Evolutionary conservation across 2,113 vertebrate species (phyloP), one percentile per base, ranked within the genome.

Genomic region (Fulica atra): DNA sequence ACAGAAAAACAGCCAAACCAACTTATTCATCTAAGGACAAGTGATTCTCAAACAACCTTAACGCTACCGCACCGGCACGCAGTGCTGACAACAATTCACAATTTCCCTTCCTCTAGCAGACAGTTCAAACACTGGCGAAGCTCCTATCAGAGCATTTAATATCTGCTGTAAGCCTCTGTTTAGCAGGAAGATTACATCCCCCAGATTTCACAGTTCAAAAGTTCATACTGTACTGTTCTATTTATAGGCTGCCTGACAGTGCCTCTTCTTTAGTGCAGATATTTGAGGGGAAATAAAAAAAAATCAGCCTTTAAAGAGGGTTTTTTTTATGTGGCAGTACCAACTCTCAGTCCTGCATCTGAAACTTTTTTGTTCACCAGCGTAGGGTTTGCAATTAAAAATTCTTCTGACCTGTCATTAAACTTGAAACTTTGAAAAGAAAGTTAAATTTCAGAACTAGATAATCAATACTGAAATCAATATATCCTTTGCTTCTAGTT

Each of bases 111-210:
- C 87, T 83, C 82, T 95, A 86, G 24, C 25, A 88, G 87, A 78
- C 90, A 89, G 81, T 81, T 94, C 83, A 50, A 87, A 81, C 71
- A 64, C 84, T 84, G 63, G 59, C 2, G 13, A 88, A 31, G 33
- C 92, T 96, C 72, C 72, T 95, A 89, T 95, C 93, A 63, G 74
- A 83, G 90, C 81, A 94, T 96, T 97, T 96, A 94, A 85, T 97
- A 91, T 95, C 97, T 83, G 74, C 89, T 91, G 86, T 97, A 97
- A 97, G 92, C 80, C 89, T 95, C 92, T 96, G 90, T 98, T 97
- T 96, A 95, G 92, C 92, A 94, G 96, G 95, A 97, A 98, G 96
- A 96, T 96, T 97, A 98, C 92, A 95, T 96, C 90, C 96, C 95
- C 88, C 82, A 95, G 95, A 95, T 96, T 96, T 97, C 94, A 95